Conservation (phyloP, 2,113 vertebrate species). For the Crotalus helleri region DNA sequence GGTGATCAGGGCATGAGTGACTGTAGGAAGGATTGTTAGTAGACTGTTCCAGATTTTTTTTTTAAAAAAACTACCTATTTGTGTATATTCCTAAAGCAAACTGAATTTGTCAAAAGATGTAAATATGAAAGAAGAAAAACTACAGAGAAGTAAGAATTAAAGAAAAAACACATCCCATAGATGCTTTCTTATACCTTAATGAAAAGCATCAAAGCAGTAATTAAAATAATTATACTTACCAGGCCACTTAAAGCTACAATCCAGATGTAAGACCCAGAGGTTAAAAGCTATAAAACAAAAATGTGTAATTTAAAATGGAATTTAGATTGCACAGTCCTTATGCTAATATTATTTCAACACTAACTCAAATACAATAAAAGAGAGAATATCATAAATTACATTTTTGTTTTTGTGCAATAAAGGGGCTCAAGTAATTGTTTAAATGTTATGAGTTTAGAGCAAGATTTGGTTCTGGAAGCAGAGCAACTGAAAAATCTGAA, state of each 20-base stretch:
- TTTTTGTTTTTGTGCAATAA: background rate
- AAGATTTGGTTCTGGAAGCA: slow-evolving; percentile 29
- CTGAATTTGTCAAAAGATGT: background rate
- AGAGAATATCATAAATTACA: background rate
- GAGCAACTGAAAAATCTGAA: background rate
- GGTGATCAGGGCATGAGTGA: background rate
- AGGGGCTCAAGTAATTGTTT: background rate
- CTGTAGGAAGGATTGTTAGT: background rate
- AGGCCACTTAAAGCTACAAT: slow-evolving; percentile 91
- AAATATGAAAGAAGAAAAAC: background rate
- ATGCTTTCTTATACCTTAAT: slow-evolving; percentile 4
- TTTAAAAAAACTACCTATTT: background rate
- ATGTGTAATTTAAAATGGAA: slow-evolving; percentile 55
- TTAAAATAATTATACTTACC: slow-evolving; percentile 77
- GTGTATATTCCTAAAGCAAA: background rate
- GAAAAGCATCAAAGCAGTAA: background rate
- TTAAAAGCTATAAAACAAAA: slow-evolving; percentile 82
- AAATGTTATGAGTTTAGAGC: background rate
- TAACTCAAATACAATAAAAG: background rate
- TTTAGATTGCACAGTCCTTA: slow-evolving; percentile 21
- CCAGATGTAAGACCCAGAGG: slow-evolving; percentile 93
- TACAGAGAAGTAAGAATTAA: background rate
- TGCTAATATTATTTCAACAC: background rate
- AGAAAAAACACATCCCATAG: background rate
- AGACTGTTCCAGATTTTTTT: background rate